phyloP scores from a whole-genome alignment of 2,113 vertebrate species.

The pig (Sus scrofa) region DNA sequence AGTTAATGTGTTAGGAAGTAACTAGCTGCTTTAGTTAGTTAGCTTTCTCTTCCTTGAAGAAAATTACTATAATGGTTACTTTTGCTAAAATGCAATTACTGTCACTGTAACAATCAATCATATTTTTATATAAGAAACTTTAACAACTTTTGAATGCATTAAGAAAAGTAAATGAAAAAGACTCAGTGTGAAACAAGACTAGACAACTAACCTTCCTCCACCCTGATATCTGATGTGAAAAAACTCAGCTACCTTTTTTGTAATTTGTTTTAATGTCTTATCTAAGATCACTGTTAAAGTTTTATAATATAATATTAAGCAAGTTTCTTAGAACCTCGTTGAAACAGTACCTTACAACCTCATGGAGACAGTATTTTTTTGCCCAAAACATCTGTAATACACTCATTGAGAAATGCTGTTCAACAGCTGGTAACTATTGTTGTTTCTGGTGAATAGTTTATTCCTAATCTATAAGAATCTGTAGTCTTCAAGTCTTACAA shows the following conservation, averaged over 20 bases:
- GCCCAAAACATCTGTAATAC: too few species aligned
- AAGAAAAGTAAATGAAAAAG: constrained; percentile 85
- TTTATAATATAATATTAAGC: constrained; percentile 36
- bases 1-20: constrained; percentile 90
- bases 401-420: constrained; percentile 38
- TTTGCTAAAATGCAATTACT: constrained; percentile 93
- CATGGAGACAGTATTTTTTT: too few species aligned
- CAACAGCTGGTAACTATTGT: constrained; percentile 50
- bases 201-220: constrained; percentile 68
- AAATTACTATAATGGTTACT: constrained; percentile 92
- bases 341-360: too few species aligned
- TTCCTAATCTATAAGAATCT: constrained; percentile 31
- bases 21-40: constrained; percentile 90
- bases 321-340: constrained; percentile 64
- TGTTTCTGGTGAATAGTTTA: constrained; percentile 50
- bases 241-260: constrained; percentile 70
- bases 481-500: not conserved
- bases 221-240: constrained; percentile 67
- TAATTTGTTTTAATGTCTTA: constrained; percentile 62
- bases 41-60: constrained; percentile 89
- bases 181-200: constrained; percentile 76
- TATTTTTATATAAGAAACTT: constrained; percentile 87
- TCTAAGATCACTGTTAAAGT: constrained; percentile 72
- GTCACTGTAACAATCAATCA: constrained; percentile 92
- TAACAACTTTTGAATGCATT: constrained; percentile 87